Evolutionary conservation across 2,113 vertebrate species (phyloP), one percentile per base, ranked within the genome.

Genomic region (Ellobius talpinus): DNA sequence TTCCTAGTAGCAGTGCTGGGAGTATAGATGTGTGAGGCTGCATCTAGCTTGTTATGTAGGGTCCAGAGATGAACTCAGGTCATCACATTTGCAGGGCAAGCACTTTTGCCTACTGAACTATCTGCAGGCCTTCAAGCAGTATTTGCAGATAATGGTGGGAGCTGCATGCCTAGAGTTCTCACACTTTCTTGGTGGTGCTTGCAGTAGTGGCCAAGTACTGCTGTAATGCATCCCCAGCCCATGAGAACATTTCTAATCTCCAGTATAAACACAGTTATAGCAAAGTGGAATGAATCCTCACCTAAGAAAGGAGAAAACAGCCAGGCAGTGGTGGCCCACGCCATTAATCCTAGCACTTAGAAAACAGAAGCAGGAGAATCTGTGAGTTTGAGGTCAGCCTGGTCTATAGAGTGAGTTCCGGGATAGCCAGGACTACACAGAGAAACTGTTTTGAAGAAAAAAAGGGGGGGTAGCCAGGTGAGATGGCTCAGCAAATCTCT

Each of bases 241-340:
- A 85, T 52, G n/a, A 96, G 66, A 45, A 87, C 61, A 87, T 79
- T 92, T 91, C 89, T 26, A 2, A 68, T 94, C 31, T 93, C 8
- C 50, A 33, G 11, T 89, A 55, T 72, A 86, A 65, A 87, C 77
- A 12, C 58, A 89, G 70, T 72, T 77, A 66, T 8, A 82, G 33
- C 50, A 52, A 87, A 79, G n/a, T 85, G 82, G n/a, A 66, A 66
- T 84, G 79, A 16, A 33, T 68, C 13, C 31, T 68, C 31, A 68
- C 66, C 66, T 68, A 31, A 33, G 16, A 82, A 82, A 88, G 31
- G 77, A 52, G 31, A 45, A 50, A 31, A 50, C 2, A 31, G 12
- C 10, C 10, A 29, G 29, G 65, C 24, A 14, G 65, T 33, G 12
- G 12, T 33, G 65, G 11, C 5, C 29, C 65, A 65, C 3, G 24